Base-by-base conservation (phyloP, 2,888 invertebrate genomes). In the Hanleya hanleyi region DNA sequence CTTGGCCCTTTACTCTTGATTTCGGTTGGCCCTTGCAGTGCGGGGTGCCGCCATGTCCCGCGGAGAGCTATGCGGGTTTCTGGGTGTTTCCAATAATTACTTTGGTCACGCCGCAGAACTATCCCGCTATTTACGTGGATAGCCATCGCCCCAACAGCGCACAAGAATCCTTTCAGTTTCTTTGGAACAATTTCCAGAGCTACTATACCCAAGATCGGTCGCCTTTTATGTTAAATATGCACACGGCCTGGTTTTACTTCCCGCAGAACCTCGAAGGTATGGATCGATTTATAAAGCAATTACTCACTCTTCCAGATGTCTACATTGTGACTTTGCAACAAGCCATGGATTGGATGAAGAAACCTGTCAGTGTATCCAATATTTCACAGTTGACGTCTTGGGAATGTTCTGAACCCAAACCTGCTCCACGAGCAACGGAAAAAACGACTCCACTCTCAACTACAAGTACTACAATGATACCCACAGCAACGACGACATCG, bases 1-100 rank as follows among this genome's bases (percentile, higher is more conserved):
- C 41, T 6, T 97, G 97, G 97, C 97, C 97, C 0, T 97, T 97
- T 91, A 97, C 97, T 0, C 92, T 97, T 61, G 97, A 97, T 90
- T 96, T 41, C 37, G 65, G 72, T 1, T 79, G 77, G 57, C 57
- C 70, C 6, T 37, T 62, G 22, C 41, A 26, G 6, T 76, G 76
- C 33, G 61, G 47, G 3, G 47, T 69, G 9, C 51, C 37, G 29
- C 47, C 69, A 2, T 73, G 73, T 61, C 70, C 73, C 3, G 57
- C 22, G 36, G n/a, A n/a, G 1, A 26, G 32, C 5, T 51, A 67
- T 78, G 92, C 93, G 29, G 93, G 93, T 0, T 84, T 92, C 35
- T 94, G 94, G 94, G 92, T 93, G 0, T 82, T 93, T 0, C 94
- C 94, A 4, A 93, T 94, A 91, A 75, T 77, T 50, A 41, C 81